A percentile compares a stretch with the other conserved stretches of the same genome.
These are phyloP conservation scores for Macrosiphum euphorbiae DNA, from an alignment of 2,888 invertebrate species.

Conservation along the genomic window DNA sequence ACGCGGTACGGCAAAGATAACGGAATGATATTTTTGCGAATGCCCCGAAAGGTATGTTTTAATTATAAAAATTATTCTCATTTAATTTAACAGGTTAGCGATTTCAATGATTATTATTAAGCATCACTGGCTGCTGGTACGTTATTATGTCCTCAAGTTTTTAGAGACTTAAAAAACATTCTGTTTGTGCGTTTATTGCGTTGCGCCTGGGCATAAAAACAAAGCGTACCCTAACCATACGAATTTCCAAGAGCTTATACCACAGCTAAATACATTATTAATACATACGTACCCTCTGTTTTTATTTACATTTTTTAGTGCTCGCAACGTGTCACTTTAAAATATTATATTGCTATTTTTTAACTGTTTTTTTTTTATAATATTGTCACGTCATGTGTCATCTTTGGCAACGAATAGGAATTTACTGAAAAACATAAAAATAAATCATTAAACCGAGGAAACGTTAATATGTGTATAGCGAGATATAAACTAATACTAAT, in stretches of 20 bases:
- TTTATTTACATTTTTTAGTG: conserved; percentile 6
- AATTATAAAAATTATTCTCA: neutral
- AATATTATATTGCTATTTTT: neutral
- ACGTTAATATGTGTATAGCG: neutral
- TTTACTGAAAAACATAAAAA: conserved; percentile 15
- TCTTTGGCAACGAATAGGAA: neutral
- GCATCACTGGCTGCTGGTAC: neutral
- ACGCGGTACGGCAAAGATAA: neutral
- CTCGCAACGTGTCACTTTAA: neutral
- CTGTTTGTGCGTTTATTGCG: neutral
- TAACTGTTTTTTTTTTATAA: neutral
- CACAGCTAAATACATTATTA: conserved; percentile 12
- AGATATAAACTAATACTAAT: neutral
- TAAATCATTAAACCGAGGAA: neutral
- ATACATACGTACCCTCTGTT: conserved; percentile 14
- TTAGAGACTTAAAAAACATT: neutral
- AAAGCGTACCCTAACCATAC: neutral
- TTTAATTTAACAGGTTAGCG: neutral
- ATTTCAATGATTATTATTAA: conserved; percentile 10
- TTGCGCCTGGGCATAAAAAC: neutral
- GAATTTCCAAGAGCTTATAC: neutral
- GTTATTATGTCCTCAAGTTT: neutral
- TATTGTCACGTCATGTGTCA: neutral
- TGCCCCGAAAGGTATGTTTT: neutral
- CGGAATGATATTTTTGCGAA: neutral